Conservation (phyloP, 2,797 vertebrate species). For the Sebastes melanostomus region DNA sequence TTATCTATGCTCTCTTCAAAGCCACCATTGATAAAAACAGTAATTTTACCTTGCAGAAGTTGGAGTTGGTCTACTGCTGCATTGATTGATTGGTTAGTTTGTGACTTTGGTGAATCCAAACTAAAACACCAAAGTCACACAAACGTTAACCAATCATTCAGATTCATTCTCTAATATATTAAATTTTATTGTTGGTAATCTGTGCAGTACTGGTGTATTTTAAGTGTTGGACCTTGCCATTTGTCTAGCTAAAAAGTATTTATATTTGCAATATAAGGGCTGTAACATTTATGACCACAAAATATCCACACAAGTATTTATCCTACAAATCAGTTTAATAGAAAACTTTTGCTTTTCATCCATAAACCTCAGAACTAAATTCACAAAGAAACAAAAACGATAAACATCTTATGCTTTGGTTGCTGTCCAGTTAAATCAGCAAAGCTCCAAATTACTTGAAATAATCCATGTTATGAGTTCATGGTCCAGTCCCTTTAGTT, state of each 20-base stretch:
- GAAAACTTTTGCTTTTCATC: background rate
- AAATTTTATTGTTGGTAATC: background rate
- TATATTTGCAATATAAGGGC: background rate
- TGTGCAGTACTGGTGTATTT: background rate
- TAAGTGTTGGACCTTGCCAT: background rate
- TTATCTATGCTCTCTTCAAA: background rate
- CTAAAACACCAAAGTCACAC: too few relatives aligned
- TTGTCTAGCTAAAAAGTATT: background rate
- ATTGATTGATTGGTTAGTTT: too few relatives aligned
- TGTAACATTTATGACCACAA: background rate
- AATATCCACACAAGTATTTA: background rate
- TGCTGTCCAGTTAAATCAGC: background rate
- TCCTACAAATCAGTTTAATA: slow-evolving; percentile 33
- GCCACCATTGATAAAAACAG: background rate
- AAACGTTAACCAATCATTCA: too few relatives aligned
- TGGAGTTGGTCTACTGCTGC: too few relatives aligned
- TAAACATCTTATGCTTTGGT: background rate
- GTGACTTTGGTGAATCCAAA: too few relatives aligned
- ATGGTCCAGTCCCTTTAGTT: background rate
- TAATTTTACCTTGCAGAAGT: rapidly evolving
- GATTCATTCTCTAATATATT: too few relatives aligned
- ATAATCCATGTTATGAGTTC: background rate
- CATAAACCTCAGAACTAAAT: background rate
- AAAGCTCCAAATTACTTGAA: background rate
- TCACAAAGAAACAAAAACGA: background rate